Evolutionary conservation across 2,113 vertebrate species (phyloP).

Genomic region (Hippocampus zosterae): DNA sequence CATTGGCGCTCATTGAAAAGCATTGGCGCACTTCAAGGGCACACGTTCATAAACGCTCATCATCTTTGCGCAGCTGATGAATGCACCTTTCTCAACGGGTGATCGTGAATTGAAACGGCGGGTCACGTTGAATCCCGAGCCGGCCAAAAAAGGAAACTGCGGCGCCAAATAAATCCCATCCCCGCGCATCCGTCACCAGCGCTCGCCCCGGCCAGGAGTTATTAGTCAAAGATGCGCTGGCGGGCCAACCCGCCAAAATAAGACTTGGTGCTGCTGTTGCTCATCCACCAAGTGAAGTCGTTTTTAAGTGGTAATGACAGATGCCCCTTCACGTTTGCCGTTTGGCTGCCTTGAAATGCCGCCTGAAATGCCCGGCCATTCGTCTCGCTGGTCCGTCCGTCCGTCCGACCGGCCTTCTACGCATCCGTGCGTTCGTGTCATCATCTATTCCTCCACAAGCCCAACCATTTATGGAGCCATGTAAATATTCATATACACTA

Average conservation of each 20-base stretch:
- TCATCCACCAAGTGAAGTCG: constrained; percentile 47
- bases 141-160: constrained; percentile 14
- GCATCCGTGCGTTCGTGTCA: no score
- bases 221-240: constrained; percentile 16
- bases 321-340: constrained; percentile 48
- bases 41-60: constrained; percentile 10
- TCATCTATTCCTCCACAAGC: no score
- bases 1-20: constrained; percentile 1
- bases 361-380: constrained; percentile 32
- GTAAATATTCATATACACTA: no score
- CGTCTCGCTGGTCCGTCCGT: constrained; percentile 27
- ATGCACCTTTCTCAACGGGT: constrained; percentile 29
- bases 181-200: background rate
- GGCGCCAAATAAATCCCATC: constrained; percentile 12
- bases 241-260: constrained; percentile 22
- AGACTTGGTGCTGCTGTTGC: constrained; percentile 16
- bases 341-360: constrained; percentile 24
- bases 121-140: constrained; percentile 40
- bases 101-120: constrained; percentile 32
- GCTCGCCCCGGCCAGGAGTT: background rate
- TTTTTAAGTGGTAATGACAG: constrained; percentile 58
- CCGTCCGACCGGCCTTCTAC: background rate
- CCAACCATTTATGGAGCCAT: no score
- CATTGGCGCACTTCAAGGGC: background rate
- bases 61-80: constrained; percentile 18